Base-by-base conservation (phyloP, 2,888 invertebrate species). In the Tenthredo scrophulariae region DNA sequence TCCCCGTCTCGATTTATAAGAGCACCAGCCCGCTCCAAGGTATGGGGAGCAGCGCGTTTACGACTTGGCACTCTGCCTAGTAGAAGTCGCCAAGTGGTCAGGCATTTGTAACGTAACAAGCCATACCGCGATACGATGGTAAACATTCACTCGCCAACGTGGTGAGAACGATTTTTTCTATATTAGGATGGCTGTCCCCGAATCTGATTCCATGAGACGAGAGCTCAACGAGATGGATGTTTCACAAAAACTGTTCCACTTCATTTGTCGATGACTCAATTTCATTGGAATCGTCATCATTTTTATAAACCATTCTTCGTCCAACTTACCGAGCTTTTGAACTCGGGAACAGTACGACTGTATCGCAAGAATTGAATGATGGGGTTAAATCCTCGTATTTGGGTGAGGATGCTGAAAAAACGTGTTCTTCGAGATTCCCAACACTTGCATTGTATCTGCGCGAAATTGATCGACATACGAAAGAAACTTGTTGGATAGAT, bases 1-100 rank as follows among this genome's bases (percentile, higher is more conserved):
- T 83, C 67, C 83, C 83, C 83, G 67, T 65, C 83, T 67, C 46
- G 46, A 83, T 83, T 83, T 83, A 54, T 54, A 83, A 65, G 83
- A 67, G 9, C 67, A 29, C 18, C 18, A 15, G 10, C 54, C 18
- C 26, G 2, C 43, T 22, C 50, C n/a, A 1, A n/a, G 67, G 33
- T 33, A 33, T 67, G 33, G 67, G 67, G 67, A 67, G 29, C 46
- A 26, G 40, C 40, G 43, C 22, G 74, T 80, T 62, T 22, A 33
- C 77, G 26, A 54, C 50, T 80, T 80, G 80, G 80, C 80, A 80
- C 58, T 43, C 2, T 43, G 80, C 80, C 80, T 26, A 77, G 77
- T 46, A 33, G 54, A 77, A 50, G 77, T 50, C 54, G 54, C 77
- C 33, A 50, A 58, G 54, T 77, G 50, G 77, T 77, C 77, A 77